phyloP scores from a whole-genome alignment of 2,888 invertebrate genomes.

The Rhagophthalmus giganteus region DNA sequence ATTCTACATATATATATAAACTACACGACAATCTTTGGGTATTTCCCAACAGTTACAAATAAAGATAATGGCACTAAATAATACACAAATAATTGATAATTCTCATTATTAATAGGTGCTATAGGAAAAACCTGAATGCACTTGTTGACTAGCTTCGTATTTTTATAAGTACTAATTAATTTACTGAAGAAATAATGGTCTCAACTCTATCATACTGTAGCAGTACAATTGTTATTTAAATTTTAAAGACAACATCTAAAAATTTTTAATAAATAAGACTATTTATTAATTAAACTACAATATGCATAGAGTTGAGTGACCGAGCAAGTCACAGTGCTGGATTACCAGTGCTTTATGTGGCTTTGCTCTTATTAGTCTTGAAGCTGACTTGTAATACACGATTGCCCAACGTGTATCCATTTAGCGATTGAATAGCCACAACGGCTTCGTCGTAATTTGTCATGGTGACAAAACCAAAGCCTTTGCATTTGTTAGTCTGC shows the following conservation, averaged over 20 bases:
- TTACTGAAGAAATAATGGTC: slow-evolving; percentile 27
- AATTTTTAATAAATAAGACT: slow-evolving; percentile 30
- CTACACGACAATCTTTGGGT: slow-evolving; percentile 44
- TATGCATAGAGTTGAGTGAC: slow-evolving; percentile 9
- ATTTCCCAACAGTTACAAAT: slow-evolving; percentile 34
- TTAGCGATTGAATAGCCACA: slow-evolving; percentile 93
- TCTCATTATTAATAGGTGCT: slow-evolving; percentile 44
- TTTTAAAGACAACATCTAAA: slow-evolving; percentile 1
- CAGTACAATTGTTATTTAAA: slow-evolving; percentile 28
- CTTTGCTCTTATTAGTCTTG: slow-evolving; percentile 89
- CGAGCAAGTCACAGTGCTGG: slow-evolving; percentile 7
- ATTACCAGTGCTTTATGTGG: slow-evolving; percentile 59
- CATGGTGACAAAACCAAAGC: slow-evolving; percentile 98
- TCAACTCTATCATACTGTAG: slow-evolving; percentile 32
- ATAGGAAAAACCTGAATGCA: slow-evolving; percentile 56
- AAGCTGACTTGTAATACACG: slow-evolving; percentile 96
- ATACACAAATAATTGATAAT: slow-evolving; percentile 46
- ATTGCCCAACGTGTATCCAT: slow-evolving; percentile 94
- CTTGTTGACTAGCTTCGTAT: slow-evolving; percentile 57
- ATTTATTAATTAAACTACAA: slow-evolving; percentile 26
- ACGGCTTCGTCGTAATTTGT: slow-evolving; percentile 97
- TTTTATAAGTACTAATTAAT: slow-evolving; percentile 49
- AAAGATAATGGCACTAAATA: slow-evolving; percentile 48
- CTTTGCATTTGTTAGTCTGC: slow-evolving; percentile 96
- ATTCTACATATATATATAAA: slow-evolving; percentile 40